Conservation (phyloP, 1,140 invertebrate genomes). For the Drosophila cardini region DNA sequence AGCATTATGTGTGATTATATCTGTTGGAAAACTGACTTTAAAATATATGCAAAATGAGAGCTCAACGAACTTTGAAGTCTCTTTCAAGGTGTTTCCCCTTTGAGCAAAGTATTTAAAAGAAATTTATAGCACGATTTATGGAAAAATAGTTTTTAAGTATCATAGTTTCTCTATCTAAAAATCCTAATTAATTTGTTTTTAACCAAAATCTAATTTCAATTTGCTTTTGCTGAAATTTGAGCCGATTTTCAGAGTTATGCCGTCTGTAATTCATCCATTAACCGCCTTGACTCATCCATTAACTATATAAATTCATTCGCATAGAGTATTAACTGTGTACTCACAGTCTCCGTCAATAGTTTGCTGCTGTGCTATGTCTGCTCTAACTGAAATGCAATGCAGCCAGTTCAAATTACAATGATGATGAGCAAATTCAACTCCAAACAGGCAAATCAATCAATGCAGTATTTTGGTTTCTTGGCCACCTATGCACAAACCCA, state of each 20-base stretch:
- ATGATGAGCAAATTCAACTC: conserved; percentile 41
- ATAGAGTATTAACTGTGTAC: conserved; percentile 11
- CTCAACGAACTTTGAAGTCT: conserved; percentile 9
- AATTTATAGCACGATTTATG: neutral
- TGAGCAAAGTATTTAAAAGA: neutral
- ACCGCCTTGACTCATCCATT: conserved; percentile 1
- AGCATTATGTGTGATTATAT: conserved; percentile 23
- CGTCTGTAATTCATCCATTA: conserved; percentile 4
- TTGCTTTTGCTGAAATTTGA: too few species aligned
- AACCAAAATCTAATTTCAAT: too few species aligned
- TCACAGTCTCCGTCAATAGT: neutral
- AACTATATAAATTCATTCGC: conserved; percentile 4
- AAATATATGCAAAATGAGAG: neutral
- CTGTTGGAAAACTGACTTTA: conserved; percentile 5
- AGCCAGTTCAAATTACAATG: conserved; percentile 40
- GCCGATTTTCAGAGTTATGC: too few species aligned
- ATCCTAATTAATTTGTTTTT: too few species aligned
- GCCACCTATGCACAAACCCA: conserved; percentile 30
- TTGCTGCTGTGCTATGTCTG: neutral
- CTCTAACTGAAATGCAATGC: conserved; percentile 14
- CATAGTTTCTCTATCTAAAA: too few species aligned
- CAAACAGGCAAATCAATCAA: conserved; percentile 48
- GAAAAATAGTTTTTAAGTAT: too few species aligned
- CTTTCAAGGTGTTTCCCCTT: conserved; percentile 7
- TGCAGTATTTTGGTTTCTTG: conserved; percentile 43